Conservation (phyloP, 2,113 vertebrate genomes). For the Rhombomys opimus region DNA sequence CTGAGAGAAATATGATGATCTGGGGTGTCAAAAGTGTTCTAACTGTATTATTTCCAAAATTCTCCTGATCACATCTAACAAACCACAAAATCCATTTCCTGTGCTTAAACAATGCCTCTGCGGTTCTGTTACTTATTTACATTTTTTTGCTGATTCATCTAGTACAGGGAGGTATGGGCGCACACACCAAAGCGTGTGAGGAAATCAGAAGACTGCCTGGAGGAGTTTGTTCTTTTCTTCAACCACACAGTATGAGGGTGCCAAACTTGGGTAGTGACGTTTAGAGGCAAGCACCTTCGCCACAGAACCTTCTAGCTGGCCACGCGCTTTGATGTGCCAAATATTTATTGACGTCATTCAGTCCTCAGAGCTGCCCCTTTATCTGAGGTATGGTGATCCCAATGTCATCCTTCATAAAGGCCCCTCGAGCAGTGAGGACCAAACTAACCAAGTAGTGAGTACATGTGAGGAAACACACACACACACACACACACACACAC, state of each 20-base stretch:
- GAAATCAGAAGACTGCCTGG: no score
- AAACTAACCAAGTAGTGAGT: background rate
- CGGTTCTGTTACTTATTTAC: background rate
- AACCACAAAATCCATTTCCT: background rate
- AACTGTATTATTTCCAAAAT: background rate
- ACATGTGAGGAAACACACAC: accelerated
- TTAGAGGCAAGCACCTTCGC: background rate
- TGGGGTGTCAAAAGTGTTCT: background rate
- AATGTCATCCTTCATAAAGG: background rate
- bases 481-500: background rate
- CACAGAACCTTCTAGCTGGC: background rate
- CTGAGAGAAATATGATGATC: background rate
- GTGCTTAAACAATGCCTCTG: background rate
- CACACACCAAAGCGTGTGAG: no score
- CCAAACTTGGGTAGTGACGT: background rate
- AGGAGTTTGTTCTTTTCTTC: background rate
- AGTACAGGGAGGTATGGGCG: background rate
- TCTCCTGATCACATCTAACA: background rate
- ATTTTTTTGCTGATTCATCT: background rate
- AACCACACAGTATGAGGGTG: no score
- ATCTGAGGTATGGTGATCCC: background rate
- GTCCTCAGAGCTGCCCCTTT: background rate
- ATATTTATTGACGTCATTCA: background rate
- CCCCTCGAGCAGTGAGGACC: background rate
- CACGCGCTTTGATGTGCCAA: background rate